Evolutionary conservation across 1,140 invertebrate species (phyloP), one percentile per base, ranked within the genome.

Genomic region (Drosophila prosaltans): DNA sequence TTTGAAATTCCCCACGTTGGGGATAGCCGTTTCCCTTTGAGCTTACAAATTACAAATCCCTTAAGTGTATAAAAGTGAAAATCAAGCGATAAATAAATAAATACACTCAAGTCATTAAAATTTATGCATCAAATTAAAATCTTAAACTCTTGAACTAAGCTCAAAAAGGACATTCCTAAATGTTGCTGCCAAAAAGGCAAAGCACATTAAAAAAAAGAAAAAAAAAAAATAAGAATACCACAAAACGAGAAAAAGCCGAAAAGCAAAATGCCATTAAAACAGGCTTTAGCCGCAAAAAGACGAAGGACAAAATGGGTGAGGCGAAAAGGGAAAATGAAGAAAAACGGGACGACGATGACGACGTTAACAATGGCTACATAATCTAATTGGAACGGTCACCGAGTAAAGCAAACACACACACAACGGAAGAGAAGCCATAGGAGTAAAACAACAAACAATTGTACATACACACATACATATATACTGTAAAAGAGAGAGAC

Each of bases 101-200:
- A 66, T 72, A 58, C 45, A 51, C 62, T 54, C 48, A 39, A 77
- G 58, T 67, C 74, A 61, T 51, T 70, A 76, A 69, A 77, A 80
- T 80, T 80, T 80, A 80, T 80, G 74, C 70, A 48, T 60, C 64
- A 80, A 80, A 80, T 80, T 80, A 80, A 74, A 80, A 80, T 80
- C 78, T 74, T 65, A 70, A 64, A 65, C 67, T 51, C 45, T 68
- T 60, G 71, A 76, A 58, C 61, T 45, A 28, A 68, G 64, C 74
- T 28, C n/a, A 51, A 45, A 51, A 45, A 64, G 60, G 60, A 45
- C 60, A 62, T 26, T 62, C 24, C 28, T 3, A n/a, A 28, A 41
- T 62, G 24, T 51, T 26, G 45, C 45, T 51, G 21, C 21, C 45
- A 26, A 39, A 45, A 62, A 62, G 41, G 39, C 36, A 62, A 65